Evolutionary conservation across 2,888 invertebrate genomes (phyloP).

Genomic region (Athrips mouffetella): DNA sequence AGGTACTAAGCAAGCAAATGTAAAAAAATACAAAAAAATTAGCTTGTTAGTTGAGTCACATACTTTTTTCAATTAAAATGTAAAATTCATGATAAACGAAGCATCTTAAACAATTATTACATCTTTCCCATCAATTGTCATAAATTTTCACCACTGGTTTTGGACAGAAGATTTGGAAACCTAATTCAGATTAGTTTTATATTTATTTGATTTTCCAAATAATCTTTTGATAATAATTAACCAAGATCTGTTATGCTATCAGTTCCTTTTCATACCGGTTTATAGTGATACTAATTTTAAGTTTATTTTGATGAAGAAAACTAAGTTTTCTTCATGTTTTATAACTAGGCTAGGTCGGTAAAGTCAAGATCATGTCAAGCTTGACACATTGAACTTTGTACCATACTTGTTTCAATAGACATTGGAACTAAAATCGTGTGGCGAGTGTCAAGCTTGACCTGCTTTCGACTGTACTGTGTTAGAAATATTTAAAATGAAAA

Average conservation of each 20-base stretch:
- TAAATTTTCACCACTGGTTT: no score
- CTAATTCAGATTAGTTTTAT: background rate
- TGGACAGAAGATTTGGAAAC: no score
- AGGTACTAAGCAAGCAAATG: conserved; percentile 17
- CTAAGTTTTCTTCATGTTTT: conserved; percentile 13
- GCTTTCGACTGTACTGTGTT: no score
- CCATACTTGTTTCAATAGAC: no score
- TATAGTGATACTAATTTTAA: conserved; percentile 72
- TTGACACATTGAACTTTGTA: no score
- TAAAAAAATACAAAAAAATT: conserved; percentile 20
- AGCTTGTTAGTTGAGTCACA: conserved; percentile 15
- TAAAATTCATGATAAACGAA: background rate
- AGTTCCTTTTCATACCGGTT: conserved; percentile 66
- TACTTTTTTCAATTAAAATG: conserved; percentile 13
- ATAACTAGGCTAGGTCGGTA: no score
- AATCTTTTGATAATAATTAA: conserved; percentile 18
- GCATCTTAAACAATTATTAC: no score
- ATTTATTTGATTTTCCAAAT: background rate
- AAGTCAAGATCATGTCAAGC: no score
- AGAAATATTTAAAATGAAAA: background rate
- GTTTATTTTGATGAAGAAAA: conserved; percentile 26
- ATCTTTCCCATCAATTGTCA: no score
- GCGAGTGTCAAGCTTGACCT: no score
- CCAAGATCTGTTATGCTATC: conserved; percentile 46
- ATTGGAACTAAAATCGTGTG: no score